Evolutionary conservation across 1,140 invertebrate species (phyloP).

Genomic region (Drosophila sproati): DNA sequence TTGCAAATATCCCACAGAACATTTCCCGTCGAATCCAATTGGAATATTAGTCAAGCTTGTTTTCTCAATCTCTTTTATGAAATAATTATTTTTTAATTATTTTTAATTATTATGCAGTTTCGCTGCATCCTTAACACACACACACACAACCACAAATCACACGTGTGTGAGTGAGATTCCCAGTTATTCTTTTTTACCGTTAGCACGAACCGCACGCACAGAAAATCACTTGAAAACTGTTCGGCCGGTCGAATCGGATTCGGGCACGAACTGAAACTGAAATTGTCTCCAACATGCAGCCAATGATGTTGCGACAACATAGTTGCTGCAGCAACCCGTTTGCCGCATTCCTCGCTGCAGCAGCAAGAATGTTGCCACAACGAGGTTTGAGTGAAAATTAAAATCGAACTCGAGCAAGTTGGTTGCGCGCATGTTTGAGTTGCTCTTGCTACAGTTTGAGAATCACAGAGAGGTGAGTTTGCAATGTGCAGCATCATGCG

Average conservation of each 20-base stretch:
- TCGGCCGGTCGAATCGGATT: slow-evolving; percentile 35
- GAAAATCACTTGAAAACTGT: slow-evolving; percentile 71
- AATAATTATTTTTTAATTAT: not conserved
- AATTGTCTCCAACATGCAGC: slow-evolving; percentile 5
- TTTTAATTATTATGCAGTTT: slow-evolving; percentile 20
- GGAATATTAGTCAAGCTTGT: not conserved
- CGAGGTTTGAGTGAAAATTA: slow-evolving; percentile 26
- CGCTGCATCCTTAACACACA: slow-evolving; percentile 9
- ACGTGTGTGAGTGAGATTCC: slow-evolving; percentile 25
- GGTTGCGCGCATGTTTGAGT: slow-evolving; percentile 22
- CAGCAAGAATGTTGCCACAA: slow-evolving; percentile 16
- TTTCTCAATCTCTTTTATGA: not conserved
- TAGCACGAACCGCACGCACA: slow-evolving; percentile 50
- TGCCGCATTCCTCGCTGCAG: not conserved
- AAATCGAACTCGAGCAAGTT: slow-evolving; percentile 6
- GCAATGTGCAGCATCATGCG: not conserved
- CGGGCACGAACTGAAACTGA: slow-evolving; percentile 15
- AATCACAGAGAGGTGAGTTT: slow-evolving; percentile 33
- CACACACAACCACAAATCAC: slow-evolving; percentile 24
- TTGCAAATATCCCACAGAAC: not conserved
- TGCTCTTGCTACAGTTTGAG: not conserved
- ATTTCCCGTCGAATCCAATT: not conserved
- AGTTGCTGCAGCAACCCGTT: slow-evolving; percentile 21
- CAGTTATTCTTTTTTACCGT: slow-evolving; percentile 56
- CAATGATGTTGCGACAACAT: slow-evolving; percentile 46